phyloP scores from a whole-genome alignment of 92 coral and sea anemone genomes.

The Scolanthus callimorphus region DNA sequence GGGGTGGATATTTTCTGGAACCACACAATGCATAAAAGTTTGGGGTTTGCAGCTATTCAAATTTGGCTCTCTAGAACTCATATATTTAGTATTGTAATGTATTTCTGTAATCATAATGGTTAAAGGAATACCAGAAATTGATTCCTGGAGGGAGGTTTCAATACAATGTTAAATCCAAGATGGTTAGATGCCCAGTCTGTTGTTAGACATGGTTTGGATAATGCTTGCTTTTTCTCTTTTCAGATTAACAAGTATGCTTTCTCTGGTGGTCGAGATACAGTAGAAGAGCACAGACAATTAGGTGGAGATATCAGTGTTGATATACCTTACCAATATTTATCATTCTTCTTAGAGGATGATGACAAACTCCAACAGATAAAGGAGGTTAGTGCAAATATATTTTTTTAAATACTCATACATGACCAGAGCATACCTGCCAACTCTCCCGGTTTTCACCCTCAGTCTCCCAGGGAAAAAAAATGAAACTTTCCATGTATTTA shows the following conservation, averaged over 20 bases:
- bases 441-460: neutral
- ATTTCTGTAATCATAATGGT: too few species aligned
- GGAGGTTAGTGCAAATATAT: conserved; percentile 51
- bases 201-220: neutral
- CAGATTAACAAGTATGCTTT: conserved; percentile 97
- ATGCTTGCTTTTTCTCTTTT: neutral
- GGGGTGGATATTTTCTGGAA: too few species aligned
- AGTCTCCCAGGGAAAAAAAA: neutral
- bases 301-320: conserved; percentile 94
- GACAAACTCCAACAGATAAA: conserved; percentile 77
- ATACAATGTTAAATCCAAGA: neutral
- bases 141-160: too few species aligned
- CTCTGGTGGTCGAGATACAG: conserved; percentile 94
- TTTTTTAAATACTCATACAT: too few species aligned
- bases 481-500: neutral
- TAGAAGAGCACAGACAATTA: conserved; percentile 84
- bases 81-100: too few species aligned
- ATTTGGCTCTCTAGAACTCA: too few species aligned
- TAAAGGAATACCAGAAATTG: too few species aligned
- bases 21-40: too few species aligned
- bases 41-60: too few species aligned
- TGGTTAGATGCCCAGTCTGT: too few species aligned
- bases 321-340: conserved; percentile 89
- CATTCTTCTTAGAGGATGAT: conserved; percentile 96
- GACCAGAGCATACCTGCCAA: neutral